These are phyloP conservation scores for Petromus typicus DNA, from an alignment of 2,113 vertebrate genomes.

Conservation along the genomic window DNA sequence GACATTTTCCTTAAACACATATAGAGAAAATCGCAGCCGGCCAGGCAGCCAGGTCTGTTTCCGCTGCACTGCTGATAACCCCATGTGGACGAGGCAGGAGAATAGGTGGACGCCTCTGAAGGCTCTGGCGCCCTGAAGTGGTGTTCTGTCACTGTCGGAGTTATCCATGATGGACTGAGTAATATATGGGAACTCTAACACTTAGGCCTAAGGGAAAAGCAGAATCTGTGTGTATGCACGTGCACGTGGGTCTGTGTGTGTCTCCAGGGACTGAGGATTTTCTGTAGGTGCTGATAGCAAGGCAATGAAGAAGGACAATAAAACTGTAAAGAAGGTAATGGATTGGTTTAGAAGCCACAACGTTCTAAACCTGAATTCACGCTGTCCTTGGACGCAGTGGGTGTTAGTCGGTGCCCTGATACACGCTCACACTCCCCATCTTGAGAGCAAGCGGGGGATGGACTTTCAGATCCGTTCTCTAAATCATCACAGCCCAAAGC, in stretches of 20 bases:
- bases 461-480: background rate
- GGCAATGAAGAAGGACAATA: background rate
- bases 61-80: background rate
- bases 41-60: slow-evolving; percentile 2
- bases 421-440: background rate
- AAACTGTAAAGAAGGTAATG: background rate
- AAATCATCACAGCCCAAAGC: background rate
- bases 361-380: slow-evolving; percentile 52
- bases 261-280: background rate
- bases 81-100: background rate
- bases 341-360: background rate
- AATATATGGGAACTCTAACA: background rate
- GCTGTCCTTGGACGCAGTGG: background rate
- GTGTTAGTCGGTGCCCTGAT: background rate
- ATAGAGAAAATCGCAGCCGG: slow-evolving; percentile 41
- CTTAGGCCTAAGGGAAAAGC: background rate
- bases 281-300: background rate
- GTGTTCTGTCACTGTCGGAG: background rate
- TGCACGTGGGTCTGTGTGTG: background rate
- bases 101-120: background rate
- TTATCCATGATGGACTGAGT: slow-evolving; percentile 7
- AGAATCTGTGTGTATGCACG: background rate
- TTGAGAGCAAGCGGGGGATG: background rate
- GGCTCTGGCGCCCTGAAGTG: background rate
- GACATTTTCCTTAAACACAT: slow-evolving; percentile 65